Evolutionary conservation across 2,113 vertebrate species (phyloP), one percentile per base, ranked within the genome.

Genomic region (Rhodinocichla rosea): DNA sequence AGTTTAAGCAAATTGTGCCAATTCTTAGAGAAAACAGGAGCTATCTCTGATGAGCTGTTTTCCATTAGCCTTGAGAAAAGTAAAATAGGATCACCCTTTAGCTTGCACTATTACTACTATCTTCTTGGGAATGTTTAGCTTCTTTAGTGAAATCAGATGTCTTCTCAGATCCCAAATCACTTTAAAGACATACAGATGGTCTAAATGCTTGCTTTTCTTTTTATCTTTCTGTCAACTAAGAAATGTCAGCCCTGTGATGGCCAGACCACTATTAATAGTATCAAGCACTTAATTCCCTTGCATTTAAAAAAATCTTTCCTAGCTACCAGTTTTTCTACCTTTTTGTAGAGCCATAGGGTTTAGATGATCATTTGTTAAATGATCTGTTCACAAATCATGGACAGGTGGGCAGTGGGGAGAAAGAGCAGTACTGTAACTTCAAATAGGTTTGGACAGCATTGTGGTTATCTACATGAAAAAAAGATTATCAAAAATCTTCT

Each of bases 91-190:
- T 85, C 89, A 83, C 55, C 59, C 91, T 86, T 92, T 59, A 94
- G 53, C 70, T 95, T 10, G 28, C 5, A 0, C 77, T 68, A 84
- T 89, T 89, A 83, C 84, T 47, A 40, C 70, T 83, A 50, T 91
- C 86, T 96, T 59, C 89, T 90, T 73, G 63, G 52, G 83, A 93
- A 95, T 60, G 42, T 92, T 85, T 71, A 45, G 64, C 60, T 95
- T 71, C 73, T 65, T 94, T 82, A 92, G 56, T 73, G 93, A 87
- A 95, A 95, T 96, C 93, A 95, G 84, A 93, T 96, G 95, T 84
- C 78, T 33, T 73, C 57, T 68, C 49, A 75, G 68, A 90, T 60
- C n/a, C 50, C 52, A 87, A 88, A 87, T 80, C 76, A 75, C 47
- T 93, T 94, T 89, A 96, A 93, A 94, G 77, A 85, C 62, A 73